Evolutionary conservation across 1,140 invertebrate species (phyloP).

Genomic region (Drosophila leontia): DNA sequence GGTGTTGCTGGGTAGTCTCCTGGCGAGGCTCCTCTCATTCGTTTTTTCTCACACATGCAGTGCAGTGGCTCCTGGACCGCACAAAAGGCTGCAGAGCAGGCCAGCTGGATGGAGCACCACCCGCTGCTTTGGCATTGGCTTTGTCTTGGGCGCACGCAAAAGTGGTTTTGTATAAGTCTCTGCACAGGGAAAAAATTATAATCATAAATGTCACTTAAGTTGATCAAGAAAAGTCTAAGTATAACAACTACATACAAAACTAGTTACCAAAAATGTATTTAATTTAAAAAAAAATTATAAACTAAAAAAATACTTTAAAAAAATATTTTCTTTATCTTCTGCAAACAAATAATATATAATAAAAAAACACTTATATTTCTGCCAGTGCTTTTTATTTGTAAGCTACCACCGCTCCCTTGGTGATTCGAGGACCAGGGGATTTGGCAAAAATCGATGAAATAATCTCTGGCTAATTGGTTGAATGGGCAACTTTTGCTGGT

Average conservation of each 20-base stretch:
- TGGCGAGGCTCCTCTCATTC: conserved; percentile 24
- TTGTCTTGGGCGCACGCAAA: conserved; percentile 40
- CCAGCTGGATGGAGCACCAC: conserved; percentile 37
- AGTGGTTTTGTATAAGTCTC: conserved; percentile 33
- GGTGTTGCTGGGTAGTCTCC: conserved; percentile 9
- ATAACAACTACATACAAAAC: not conserved
- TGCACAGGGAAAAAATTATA: conserved; percentile 13
- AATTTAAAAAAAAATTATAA: not conserved
- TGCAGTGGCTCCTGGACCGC: conserved; percentile 34
- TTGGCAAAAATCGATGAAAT: conserved; percentile 52
- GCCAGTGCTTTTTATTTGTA: not conserved
- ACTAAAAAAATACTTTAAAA: too few relatives aligned
- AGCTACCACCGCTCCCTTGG: not conserved
- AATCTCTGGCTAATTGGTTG: conserved; percentile 57
- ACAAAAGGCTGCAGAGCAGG: conserved; percentile 53
- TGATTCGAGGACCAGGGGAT: conserved; percentile 8
- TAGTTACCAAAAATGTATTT: not conserved
- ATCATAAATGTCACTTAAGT: not conserved
- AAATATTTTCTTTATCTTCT: not conserved
- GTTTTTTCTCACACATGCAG: conserved; percentile 69
- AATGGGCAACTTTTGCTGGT: conserved; percentile 43
- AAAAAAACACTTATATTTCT: not conserved
- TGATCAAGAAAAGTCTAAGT: not conserved
- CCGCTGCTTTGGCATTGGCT: conserved; percentile 34
- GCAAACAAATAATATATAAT: too few relatives aligned